Evolutionary conservation across 2,797 vertebrate species (phyloP), one percentile per base, ranked within the genome.

Genomic region (Sciurus vulgaris): DNA sequence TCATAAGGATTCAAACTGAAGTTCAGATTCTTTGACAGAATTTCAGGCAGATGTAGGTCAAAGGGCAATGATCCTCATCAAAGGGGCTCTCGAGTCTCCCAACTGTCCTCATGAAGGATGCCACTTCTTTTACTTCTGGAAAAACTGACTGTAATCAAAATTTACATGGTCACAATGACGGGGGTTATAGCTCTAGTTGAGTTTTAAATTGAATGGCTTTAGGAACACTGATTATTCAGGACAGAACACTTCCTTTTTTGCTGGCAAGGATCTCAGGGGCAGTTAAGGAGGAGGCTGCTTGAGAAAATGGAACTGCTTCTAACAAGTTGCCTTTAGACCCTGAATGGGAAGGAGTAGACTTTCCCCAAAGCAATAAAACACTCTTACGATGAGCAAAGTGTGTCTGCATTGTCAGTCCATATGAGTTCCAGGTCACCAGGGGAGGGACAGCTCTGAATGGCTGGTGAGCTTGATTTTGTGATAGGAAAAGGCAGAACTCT

Each of bases 391-490:
- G 49, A 93, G 69, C 9, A 18, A 56, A 89, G 12, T 15, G 4
- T 59, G 22, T 79, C 74, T 76, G n/a, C 54, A n/a, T 6, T 78
- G 35, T 44, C 18, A 63, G 49, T 35, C 5, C 47, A 63, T 20
- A 20, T 74, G 47, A 84, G 41, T 9, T 81, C 67, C 33, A 24
- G 14, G 30, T 67, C n/a, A 54, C 54, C 7, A 30, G 8, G 69
- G 35, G 28, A 92, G 18, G 20, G 28, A 79, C n/a, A 65, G 69
- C 13, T 76, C 77, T 79, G 72, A 41, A 79, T 41, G n/a, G 24
- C 41, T 78, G 38, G 22, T 35, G 69, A 94, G 41, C n/a, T 70
- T 72, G 77, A 93, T 74, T 95, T 88, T 91, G 22, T 67, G 30
- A 85, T 18, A 49, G 65, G 47, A 83, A 79, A 89, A 94, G 56